A percentile compares a stretch with the other conserved stretches of the same genome.
These are phyloP conservation scores for Prionchulus punctatus DNA, from an alignment of 2,888 invertebrate species.

Conservation along the genomic window DNA sequence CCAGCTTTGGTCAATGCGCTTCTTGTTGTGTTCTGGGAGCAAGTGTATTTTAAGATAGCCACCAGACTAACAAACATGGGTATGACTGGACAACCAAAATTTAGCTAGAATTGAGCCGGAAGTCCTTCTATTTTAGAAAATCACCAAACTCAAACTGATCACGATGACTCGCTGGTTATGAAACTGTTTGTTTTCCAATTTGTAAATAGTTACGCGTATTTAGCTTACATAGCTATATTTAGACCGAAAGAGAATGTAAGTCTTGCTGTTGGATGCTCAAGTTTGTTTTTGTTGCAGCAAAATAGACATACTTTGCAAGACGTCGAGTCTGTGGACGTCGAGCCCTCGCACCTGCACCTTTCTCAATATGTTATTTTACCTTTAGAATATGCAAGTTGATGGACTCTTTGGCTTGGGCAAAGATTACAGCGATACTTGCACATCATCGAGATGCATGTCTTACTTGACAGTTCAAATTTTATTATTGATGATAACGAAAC, in stretches of 20 bases:
- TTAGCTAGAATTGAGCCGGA: too few species aligned
- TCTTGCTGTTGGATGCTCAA: too few species aligned
- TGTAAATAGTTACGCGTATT: conserved; percentile 39
- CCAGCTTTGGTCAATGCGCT: conserved; percentile 37
- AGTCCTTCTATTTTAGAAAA: too few species aligned
- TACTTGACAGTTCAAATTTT: conserved; percentile 39
- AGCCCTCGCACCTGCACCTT: too few species aligned
- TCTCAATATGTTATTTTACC: too few species aligned
- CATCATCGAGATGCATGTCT: conserved; percentile 35
- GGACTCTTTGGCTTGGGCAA: conserved; percentile 31
- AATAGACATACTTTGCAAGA: too few species aligned
- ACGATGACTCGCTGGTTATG: conserved; percentile 37
- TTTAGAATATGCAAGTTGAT: conserved; percentile 19
- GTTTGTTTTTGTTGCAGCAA: too few species aligned
- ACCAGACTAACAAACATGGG: conserved; percentile 36
- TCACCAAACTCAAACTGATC: conserved; percentile 37
- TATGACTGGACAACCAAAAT: too few species aligned
- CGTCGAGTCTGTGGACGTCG: too few species aligned
- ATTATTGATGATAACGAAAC: conserved; percentile 37
- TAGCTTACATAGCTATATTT: conserved; percentile 40
- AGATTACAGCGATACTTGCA: conserved; percentile 33
- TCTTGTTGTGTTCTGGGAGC: conserved; percentile 37
- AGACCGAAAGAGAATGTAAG: conserved; percentile 28
- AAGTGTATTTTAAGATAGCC: conserved; percentile 32
- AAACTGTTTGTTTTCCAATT: conserved; percentile 41